A percentile compares a stretch with the other conserved stretches of the same genome.
phyloP scores from a whole-genome alignment of 2,888 invertebrate species.

The Harmothoe impar region DNA sequence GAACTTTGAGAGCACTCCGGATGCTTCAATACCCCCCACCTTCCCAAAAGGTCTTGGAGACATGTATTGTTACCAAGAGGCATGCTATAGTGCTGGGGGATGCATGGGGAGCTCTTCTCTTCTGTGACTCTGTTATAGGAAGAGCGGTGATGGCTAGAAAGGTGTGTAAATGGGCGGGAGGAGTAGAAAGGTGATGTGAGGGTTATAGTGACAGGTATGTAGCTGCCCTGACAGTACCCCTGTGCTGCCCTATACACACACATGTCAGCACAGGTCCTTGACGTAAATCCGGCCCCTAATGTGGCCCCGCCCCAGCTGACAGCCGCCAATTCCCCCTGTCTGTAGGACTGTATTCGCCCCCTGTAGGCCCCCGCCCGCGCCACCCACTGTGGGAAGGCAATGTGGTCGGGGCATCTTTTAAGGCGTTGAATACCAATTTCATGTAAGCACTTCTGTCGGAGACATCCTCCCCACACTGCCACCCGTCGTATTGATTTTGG shows the following conservation, averaged over 20 bases:
- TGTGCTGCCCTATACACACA: neutral
- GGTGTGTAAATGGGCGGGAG: too few species aligned
- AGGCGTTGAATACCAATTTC: conserved; percentile 46
- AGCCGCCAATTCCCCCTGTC: neutral
- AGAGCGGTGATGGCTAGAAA: too few species aligned
- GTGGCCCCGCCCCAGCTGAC: conserved; percentile 34
- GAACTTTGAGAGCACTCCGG: neutral
- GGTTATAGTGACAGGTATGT: neutral
- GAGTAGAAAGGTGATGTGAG: neutral
- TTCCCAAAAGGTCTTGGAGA: neutral
- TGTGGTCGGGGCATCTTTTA: conserved; percentile 2
- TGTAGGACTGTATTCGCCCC: neutral
- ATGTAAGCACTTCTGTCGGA: conserved; percentile 42
- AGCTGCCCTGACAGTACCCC: neutral
- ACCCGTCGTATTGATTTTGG: conserved; percentile 50
- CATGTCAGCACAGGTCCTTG: neutral
- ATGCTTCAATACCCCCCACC: neutral
- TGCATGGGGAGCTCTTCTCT: too few species aligned
- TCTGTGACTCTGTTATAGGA: too few species aligned
- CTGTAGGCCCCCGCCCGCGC: neutral
- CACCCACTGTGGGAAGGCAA: neutral
- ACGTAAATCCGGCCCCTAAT: neutral
- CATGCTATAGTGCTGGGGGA: neutral
- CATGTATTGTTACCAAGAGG: neutral
- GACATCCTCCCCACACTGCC: neutral